A percentile compares a stretch with the other conserved stretches of the same genome.
Evolutionary conservation across 2,888 invertebrate species (phyloP).

Genomic region (Pollenia amentaria): DNA sequence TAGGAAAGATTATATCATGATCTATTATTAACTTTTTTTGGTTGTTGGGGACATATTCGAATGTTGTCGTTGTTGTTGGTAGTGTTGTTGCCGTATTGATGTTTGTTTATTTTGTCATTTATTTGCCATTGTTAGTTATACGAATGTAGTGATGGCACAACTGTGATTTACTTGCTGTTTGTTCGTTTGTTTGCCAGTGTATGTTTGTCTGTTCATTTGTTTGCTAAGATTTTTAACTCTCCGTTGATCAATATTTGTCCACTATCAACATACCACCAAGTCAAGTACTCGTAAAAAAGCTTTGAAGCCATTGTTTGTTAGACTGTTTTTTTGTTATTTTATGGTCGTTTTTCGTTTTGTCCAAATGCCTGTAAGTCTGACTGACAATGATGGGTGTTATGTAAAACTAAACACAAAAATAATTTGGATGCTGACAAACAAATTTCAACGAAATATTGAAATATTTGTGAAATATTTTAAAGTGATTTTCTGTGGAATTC

Average conservation of each 20-base stretch:
- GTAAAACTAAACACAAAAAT: slow-evolving; percentile 30
- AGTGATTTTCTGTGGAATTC: slow-evolving; percentile 23
- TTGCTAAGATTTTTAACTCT: slow-evolving; percentile 72
- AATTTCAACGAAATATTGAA: slow-evolving; percentile 5
- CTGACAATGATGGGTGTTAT: slow-evolving; percentile 57
- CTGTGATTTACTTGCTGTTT: slow-evolving; percentile 40
- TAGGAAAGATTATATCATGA: slow-evolving; percentile 51
- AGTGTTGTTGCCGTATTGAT: slow-evolving; percentile 5
- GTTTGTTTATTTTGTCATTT: slow-evolving; percentile 66
- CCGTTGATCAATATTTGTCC: slow-evolving; percentile 70
- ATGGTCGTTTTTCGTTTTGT: background rate
- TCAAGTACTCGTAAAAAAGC: slow-evolving; percentile 54
- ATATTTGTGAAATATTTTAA: slow-evolving; percentile 46
- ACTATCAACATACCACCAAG: slow-evolving; percentile 69
- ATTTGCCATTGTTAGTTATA: slow-evolving; percentile 64
- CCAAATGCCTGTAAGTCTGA: slow-evolving; percentile 67
- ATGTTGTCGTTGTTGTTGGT: slow-evolving; percentile 2
- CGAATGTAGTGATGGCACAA: slow-evolving; percentile 12
- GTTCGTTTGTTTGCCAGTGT: slow-evolving; percentile 23
- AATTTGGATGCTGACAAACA: background rate
- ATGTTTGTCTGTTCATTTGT: slow-evolving; percentile 48
- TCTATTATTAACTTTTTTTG: slow-evolving; percentile 59
- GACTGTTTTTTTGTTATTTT: slow-evolving; percentile 3
- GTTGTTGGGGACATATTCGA: background rate
- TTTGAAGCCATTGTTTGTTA: slow-evolving; percentile 59